phyloP scores from a whole-genome alignment of 2,113 vertebrate genomes.

The Mus spicilegus region DNA sequence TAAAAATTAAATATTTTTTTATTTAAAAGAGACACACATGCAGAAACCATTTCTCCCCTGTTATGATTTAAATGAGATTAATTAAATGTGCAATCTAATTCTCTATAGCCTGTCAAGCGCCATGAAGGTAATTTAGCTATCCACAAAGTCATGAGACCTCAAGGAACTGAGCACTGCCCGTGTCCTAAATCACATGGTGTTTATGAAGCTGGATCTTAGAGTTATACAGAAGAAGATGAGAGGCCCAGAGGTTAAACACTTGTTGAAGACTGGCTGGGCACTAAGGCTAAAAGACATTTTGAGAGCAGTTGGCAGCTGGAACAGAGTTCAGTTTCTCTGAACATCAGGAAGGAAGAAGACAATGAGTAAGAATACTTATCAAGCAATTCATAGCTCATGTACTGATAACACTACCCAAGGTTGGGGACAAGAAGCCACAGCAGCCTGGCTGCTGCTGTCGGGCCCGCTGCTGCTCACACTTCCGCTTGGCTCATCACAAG shows the following conservation, averaged over 20 bases:
- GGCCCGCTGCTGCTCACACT: conserved; percentile 74
- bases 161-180: neutral
- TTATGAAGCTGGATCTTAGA: neutral
- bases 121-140: neutral
- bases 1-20: neutral
- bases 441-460: conserved; percentile 74
- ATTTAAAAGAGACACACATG: neutral
- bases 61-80: conserved; percentile 39
- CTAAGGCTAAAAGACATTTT: neutral
- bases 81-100: conserved; percentile 33
- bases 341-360: conserved; percentile 24
- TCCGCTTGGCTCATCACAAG: conserved; percentile 85
- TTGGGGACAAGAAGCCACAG: conserved; percentile 79
- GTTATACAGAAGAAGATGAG: neutral
- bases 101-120: neutral
- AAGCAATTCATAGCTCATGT: conserved; percentile 8
- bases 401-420: conserved; percentile 88
- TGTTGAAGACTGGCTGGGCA: neutral
- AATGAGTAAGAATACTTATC: neutral
- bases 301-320: conserved; percentile 79
- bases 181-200: neutral
- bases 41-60: conserved; percentile 53
- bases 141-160: fast-evolving
- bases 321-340: conserved; percentile 79
- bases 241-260: neutral